Base-by-base conservation (phyloP, 2,888 invertebrate species). In the Drosophila stalkeri region DNA sequence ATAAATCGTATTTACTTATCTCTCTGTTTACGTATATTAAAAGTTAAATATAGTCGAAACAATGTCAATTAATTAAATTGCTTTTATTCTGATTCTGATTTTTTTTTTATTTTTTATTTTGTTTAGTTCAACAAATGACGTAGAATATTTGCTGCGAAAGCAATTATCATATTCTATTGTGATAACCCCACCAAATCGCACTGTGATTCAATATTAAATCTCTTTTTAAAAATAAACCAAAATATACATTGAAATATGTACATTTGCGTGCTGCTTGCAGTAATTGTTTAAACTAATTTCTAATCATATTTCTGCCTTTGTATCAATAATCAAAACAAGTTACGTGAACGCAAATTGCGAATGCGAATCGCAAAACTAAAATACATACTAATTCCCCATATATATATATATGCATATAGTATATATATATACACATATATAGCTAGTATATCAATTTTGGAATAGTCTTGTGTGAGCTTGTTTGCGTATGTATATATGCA, bases 161-260 rank as follows among this genome's bases (percentile, higher is more conserved):
- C 65, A 56, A 33, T 41, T 41, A 51, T 33, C 18, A 33, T 18
- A 51, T n/a, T 47, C 12, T 14, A 37, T 39, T 60, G 44, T 57
- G 69, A 86, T 86, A 83, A 86, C 86, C 80, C 61, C 52, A 37
- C 61, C 52, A 37, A 51, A 16, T 39, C 35, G 69, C 68, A 63
- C 69, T 64, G 69, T 80, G 77, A 86, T 67, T 80, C 72, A 77
- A 80, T 59, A 65, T 27, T 64, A 51, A 41, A 61, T 56, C 62
- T 62, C 37, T 62, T 62, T 62, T 37, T 63, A 61, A 47, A 62
- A 33, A 52, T 62, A 67, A 43, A 55, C 27, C 23, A 16, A 20
- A 35, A 52, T 43, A 54, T 14, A 27, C 56, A 39, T 46, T 23
- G 8, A 55, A 18, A 46, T 41, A 41, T 18, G 16, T 62, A 63